phyloP scores from a whole-genome alignment of 2,797 vertebrate genomes.

The Clamator glandarius region DNA sequence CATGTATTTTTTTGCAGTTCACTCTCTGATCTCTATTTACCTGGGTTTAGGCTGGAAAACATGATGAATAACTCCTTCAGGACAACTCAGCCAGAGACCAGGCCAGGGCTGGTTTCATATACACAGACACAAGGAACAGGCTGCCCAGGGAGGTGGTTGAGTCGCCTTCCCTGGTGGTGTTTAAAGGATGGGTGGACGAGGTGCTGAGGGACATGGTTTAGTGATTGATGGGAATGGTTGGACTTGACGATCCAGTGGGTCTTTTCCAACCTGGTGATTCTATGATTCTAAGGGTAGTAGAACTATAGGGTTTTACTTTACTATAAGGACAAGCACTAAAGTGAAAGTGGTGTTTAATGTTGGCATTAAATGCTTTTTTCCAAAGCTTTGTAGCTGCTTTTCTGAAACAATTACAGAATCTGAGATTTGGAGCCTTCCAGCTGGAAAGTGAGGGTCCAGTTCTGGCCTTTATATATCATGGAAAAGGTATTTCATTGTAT shows the following conservation, averaged over 20 bases:
- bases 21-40: neutral
- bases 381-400: neutral
- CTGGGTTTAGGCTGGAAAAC: neutral
- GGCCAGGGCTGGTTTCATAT: neutral
- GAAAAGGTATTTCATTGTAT: rapidly evolving
- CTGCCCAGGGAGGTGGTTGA: too few relatives aligned
- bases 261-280: too few relatives aligned
- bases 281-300: too few relatives aligned
- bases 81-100: neutral
- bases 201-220: too few relatives aligned
- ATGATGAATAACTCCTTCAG: neutral
- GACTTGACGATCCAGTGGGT: too few relatives aligned
- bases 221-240: too few relatives aligned
- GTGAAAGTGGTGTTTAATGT: neutral
- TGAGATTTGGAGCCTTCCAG: neutral
- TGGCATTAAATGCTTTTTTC: neutral
- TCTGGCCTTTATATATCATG: neutral
- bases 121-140: neutral
- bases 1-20: neutral
- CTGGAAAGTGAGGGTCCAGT: neutral
- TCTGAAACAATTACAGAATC: neutral
- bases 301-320: neutral
- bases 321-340: neutral
- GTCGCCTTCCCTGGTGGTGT: too few relatives aligned
- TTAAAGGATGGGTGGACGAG: too few relatives aligned